Evolutionary conservation across 1,140 invertebrate genomes (phyloP), one percentile per base, ranked within the genome.

Genomic region (Orius laevigatus): DNA sequence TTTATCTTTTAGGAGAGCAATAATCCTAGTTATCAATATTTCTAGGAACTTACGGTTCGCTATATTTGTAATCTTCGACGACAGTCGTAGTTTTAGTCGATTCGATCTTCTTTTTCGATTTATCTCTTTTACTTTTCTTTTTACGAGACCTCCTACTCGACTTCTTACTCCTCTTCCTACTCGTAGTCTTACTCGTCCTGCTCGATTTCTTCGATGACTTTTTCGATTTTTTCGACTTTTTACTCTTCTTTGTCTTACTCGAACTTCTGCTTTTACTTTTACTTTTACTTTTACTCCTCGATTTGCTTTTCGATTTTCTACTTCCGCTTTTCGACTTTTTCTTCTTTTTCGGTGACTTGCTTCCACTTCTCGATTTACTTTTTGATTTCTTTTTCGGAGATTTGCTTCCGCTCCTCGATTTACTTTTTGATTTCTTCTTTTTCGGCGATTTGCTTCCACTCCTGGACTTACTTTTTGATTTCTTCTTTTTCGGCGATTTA

Each of bases 311-410:
- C n/a, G n/a, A n/a, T n/a, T n/a, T n/a, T n/a, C n/a, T 14, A 6
- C 5, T 40, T 40, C n/a, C n/a, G n/a, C n/a, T n/a, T n/a, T n/a
- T n/a, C n/a, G n/a, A n/a, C n/a, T n/a, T n/a, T n/a, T 40, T 40
- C 14, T 40, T 40, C 38, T 40, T 40, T 14, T 40, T 40, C 5
- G 38, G 38, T 5, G 6, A n/a, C 38, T 5, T 40, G 6, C 16
- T 40, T 5, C 38, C 38, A 40, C 6, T 40, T 14, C 14, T 14
- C 14, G 38, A 40, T 14, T 40, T 40, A 6, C 14, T 40, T 14
- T 40, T 40, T 14, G n/a, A n/a, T n/a, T 40, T 40, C 10, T 15
- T 15, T 40, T 40, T 40, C 5, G 38, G 38, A 40, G 38, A 40
- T 14, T 6, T 8, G n/a, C n/a, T n/a, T 40, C 16, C 16, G 6